Conservation (phyloP, 1,140 invertebrate genomes). For the Mamestra configurata region DNA sequence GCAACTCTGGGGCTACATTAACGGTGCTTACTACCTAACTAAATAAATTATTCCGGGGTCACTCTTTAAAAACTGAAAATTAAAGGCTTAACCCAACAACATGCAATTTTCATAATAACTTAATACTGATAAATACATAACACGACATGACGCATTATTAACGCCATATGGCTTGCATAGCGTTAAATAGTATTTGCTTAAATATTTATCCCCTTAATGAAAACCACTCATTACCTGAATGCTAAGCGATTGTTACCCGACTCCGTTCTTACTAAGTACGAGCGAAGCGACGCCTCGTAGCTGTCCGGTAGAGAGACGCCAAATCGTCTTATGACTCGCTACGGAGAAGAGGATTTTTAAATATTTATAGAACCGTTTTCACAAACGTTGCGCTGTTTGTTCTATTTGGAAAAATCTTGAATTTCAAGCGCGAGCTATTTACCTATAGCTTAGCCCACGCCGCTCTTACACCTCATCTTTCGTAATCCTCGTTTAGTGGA, state of each 20-base stretch:
- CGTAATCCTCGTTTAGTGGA: not conserved
- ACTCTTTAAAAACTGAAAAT: not conserved
- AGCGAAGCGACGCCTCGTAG: not conserved
- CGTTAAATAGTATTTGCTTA: no score
- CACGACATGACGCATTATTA: no score
- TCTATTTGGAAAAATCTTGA: conserved; percentile 51
- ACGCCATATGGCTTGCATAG: no score
- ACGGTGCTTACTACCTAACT: conserved; percentile 54
- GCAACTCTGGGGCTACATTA: conserved; percentile 62
- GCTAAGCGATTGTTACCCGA: conserved; percentile 29
- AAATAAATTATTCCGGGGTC: conserved; percentile 45
- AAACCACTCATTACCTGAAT: not conserved
- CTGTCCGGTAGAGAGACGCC: conserved; percentile 34
- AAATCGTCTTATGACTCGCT: conserved; percentile 58
- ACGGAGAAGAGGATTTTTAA: conserved; percentile 57
- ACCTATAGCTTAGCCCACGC: conserved; percentile 13
- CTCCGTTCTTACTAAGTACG: not conserved
- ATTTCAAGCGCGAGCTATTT: conserved; percentile 34
- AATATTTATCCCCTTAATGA: not conserved
- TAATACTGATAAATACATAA: no score
- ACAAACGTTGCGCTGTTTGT: conserved; percentile 51
- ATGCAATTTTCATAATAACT: no score
- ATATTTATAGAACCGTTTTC: conserved; percentile 61
- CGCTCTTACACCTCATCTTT: conserved; percentile 33
- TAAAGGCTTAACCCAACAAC: not conserved